phyloP scores from a whole-genome alignment of 2,797 vertebrate genomes.

The Scolopax bukidnonensis region DNA sequence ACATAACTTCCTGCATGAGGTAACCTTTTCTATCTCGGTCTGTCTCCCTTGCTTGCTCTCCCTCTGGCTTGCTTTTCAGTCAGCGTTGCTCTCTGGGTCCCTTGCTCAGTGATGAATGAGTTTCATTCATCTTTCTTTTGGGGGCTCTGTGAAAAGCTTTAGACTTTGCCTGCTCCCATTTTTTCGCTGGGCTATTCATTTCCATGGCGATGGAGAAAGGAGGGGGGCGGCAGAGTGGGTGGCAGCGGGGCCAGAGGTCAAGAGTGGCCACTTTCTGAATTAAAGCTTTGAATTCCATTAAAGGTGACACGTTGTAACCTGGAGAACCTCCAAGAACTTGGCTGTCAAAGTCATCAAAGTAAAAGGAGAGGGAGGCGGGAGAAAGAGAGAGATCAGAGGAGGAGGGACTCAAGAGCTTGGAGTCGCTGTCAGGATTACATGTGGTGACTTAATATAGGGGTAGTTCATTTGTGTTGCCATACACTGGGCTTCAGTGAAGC shows the following conservation, averaged over 20 bases:
- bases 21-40: conserved; percentile 67
- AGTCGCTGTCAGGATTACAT: conserved; percentile 62
- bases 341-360: conserved; percentile 72
- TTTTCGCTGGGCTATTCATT: conserved; percentile 76
- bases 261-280: conserved; percentile 82
- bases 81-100: conserved; percentile 65
- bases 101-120: conserved; percentile 82
- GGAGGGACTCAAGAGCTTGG: conserved; percentile 46
- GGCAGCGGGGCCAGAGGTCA: conserved; percentile 78
- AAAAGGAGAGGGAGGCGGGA: conserved; percentile 43
- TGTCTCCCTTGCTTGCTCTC: conserved; percentile 51
- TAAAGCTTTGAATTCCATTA: conserved; percentile 78
- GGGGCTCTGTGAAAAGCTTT: conserved; percentile 80
- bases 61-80: conserved; percentile 66
- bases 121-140: conserved; percentile 82
- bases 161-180: conserved; percentile 82
- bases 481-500: neutral
- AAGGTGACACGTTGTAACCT: conserved; percentile 78
- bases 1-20: conserved; percentile 76
- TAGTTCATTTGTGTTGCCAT: conserved; percentile 50
- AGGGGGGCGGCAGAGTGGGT: conserved; percentile 75
- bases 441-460: conserved; percentile 65
- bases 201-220: conserved; percentile 79
- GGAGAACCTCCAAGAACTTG: conserved; percentile 76
- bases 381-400: conserved; percentile 70